These are phyloP conservation scores for Steinernema scapterisci DNA, from an alignment of 2,888 invertebrate species.

Conservation along the genomic window DNA sequence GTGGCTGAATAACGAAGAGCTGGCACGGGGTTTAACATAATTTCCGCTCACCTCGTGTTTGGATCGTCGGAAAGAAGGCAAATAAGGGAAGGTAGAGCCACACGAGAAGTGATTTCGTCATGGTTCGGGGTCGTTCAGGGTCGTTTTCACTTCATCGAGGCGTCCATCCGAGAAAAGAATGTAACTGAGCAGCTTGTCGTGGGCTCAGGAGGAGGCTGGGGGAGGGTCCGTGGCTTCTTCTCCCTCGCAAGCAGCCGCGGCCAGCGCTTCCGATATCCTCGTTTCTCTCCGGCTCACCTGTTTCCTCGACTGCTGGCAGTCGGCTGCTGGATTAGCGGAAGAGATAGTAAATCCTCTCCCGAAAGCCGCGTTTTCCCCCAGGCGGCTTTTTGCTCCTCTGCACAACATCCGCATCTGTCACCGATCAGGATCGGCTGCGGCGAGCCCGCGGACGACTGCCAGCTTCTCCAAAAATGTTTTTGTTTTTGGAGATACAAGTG, in stretches of 20 bases:
- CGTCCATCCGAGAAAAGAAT: constrained; percentile 5
- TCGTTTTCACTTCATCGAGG: constrained; percentile 25
- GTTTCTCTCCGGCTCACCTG: constrained; percentile 15
- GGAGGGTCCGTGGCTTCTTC: background rate
- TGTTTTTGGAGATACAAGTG: background rate
- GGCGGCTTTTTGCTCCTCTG: background rate
- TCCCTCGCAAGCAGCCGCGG: constrained; percentile 1
- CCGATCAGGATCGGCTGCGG: background rate
- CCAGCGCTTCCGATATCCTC: background rate
- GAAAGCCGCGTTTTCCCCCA: background rate
- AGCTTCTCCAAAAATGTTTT: background rate
- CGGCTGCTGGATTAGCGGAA: background rate
- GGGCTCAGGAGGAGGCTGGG: too few relatives aligned
- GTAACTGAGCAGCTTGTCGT: background rate
- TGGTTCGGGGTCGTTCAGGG: constrained; percentile 15
- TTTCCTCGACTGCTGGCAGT: constrained; percentile 1
- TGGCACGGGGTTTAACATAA: background rate
- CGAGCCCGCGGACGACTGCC: too few relatives aligned
- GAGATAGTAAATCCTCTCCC: background rate
- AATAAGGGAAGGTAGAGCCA: background rate
- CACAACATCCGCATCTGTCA: background rate
- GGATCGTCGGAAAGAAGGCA: background rate
- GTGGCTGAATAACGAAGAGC: background rate
- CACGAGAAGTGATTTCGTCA: constrained; percentile 4
- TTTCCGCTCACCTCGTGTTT: background rate